Base-by-base conservation (phyloP, 1,140 invertebrate genomes). In the Ceratina japonica region DNA sequence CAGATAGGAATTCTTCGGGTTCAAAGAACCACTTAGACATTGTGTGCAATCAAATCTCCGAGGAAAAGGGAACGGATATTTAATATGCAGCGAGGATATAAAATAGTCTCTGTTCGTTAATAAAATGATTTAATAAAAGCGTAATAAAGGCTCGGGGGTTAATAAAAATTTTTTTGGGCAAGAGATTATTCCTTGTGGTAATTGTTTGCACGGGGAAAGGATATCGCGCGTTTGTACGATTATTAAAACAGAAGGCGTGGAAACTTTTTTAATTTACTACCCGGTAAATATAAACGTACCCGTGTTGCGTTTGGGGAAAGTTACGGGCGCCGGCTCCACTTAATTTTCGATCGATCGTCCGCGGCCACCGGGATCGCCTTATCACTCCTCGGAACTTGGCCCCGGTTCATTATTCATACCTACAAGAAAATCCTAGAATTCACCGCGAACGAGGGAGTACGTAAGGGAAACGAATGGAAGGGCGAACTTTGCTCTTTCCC, bases 361-460 rank as follows among this genome's bases (percentile, higher is more conserved):
- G 27, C 27, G 73, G 44, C 2, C 31, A 56, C 27, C 18, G 44
- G 31, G 71, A 79, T 79, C 66, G 72, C 78, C 73, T 75, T 80
- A 80, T 80, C 78, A 76, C 64, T 76, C 27, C 12, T 7, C 16
- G n/a, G 16, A 31, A 56, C 22, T 54, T 69, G 56, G 56, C 22
- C 44, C 64, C 63, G 20, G 64, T 69, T 80, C 64, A 80, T 80
- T 80, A 76, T 76, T 80, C 78, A 76, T 80, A 75, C 56, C 49
- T 24, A 58, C 64, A 75, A 76, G 78, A 80, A 80, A 80, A 80
- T 76, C 78, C 64, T 16, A 31, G 73, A 75, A 80, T 75, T 80
- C 78, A 63, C 73, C 72, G 66, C 63, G 69, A 56, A 20, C n/a
- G 62, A 0, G 18, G n/a, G 27, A 37, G 58, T 31, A 54, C 51